Evolutionary conservation across 2,113 vertebrate species (phyloP).

Genomic region (Alethe castanea): DNA sequence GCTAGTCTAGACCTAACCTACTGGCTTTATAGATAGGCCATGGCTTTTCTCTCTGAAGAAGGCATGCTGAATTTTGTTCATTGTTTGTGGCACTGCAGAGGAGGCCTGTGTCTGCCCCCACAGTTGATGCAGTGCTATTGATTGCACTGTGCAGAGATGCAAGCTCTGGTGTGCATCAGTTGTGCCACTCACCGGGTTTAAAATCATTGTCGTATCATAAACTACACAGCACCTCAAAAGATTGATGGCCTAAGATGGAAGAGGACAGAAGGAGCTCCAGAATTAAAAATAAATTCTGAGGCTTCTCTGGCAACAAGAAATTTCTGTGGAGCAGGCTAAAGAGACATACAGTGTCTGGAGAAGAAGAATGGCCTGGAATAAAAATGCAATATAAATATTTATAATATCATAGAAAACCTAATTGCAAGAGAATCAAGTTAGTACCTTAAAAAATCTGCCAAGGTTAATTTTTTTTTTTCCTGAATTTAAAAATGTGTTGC

Average conservation of each 20-base stretch:
- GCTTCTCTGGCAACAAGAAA: neutral
- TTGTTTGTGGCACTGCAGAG: neutral
- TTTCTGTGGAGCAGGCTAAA: neutral
- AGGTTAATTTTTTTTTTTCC: slow-evolving; percentile 16
- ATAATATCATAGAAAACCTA: slow-evolving; percentile 10
- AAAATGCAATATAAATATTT: slow-evolving; percentile 39
- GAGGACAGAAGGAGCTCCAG: neutral
- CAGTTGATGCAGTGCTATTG: neutral
- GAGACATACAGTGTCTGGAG: neutral
- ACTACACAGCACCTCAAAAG: neutral
- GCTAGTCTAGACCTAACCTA: neutral
- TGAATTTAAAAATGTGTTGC: slow-evolving; percentile 14
- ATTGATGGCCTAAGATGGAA: neutral
- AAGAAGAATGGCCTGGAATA: slow-evolving; percentile 21
- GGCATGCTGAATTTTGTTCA: neutral
- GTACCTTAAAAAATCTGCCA: neutral
- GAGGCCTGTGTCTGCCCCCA: neutral
- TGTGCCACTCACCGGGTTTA: neutral
- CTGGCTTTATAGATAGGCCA: neutral
- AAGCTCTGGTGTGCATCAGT: neutral
- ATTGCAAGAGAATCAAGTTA: neutral
- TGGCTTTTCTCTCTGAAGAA: neutral
- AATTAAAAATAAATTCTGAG: slow-evolving; percentile 27
- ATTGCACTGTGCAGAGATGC: neutral
- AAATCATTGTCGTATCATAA: neutral